Evolutionary conservation across 2,888 invertebrate species (phyloP), one percentile per base, ranked within the genome.

Genomic region (Papilio gigon): DNA sequence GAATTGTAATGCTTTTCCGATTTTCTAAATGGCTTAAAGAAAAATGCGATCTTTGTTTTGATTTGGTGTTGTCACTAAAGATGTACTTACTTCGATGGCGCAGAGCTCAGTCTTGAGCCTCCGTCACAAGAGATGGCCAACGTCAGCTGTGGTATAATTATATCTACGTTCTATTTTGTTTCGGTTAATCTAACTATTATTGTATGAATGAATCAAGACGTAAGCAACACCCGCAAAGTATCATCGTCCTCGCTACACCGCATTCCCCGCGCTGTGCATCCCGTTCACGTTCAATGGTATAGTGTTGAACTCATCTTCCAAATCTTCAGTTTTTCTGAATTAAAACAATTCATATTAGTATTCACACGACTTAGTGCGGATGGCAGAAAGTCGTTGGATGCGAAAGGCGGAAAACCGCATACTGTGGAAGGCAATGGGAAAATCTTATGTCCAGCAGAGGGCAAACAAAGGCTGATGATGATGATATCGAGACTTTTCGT

Each of bases 291-390:
- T 91, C 70, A 92, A 82, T 71, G 92, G 92, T 78, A 92, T 92
- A 74, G 92, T 92, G 86, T 92, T 92, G 82, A 91, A 91, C 74
- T 92, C 92, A 60, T 92, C 92, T 44, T 92, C 92, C 66, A 87
- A 73, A 44, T 92, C 92, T 58, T 92, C 92, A 73, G 83, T 84
- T 92, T 92, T 92, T 77, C 92, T 92, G 89, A 62, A 71, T 73
- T 8, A 9, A 20, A 44, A 44, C n/a, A 44, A 2, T 20, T n/a
- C 4, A 44, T 42, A 42, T 42, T n/a, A 42, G 17, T 2, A 17
- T 17, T 8, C 1, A 17, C n/a, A 42, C 42, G 4, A n/a, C n/a
- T n/a, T n/a, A n/a, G n/a, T n/a, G n/a, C n/a, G n/a, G n/a, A n/a
- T n/a, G n/a, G n/a, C n/a, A n/a, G n/a, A n/a, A n/a, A n/a, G n/a